phyloP scores from a whole-genome alignment of 1,140 invertebrate species.

The Apis dorsata region DNA sequence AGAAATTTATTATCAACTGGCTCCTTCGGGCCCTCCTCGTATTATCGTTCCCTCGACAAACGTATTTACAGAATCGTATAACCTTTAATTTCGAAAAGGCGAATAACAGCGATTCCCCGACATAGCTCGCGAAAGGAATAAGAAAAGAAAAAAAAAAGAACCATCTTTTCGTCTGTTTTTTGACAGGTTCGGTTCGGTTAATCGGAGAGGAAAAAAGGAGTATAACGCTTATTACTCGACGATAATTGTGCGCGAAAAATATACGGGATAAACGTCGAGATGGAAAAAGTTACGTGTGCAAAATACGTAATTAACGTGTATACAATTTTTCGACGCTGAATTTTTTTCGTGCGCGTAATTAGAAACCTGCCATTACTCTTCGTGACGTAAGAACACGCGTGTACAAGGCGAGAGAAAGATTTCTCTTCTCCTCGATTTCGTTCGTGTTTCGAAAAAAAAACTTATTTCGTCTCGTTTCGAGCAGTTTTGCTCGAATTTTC shows the following conservation, averaged over 20 bases:
- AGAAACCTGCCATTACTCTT: conserved; percentile 65
- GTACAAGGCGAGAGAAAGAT: conserved; percentile 10
- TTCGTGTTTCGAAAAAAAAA: no score
- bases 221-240: conserved; percentile 32
- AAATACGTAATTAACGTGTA: conserved; percentile 69
- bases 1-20: no score
- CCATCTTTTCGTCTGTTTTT: no score
- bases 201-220: conserved; percentile 30
- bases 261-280: conserved; percentile 24
- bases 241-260: conserved; percentile 37
- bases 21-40: no score
- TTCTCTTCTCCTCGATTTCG: no score
- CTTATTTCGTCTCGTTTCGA: no score
- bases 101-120: background rate
- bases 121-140: background rate
- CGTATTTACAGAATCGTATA: no score
- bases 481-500: no score
- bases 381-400: conserved; percentile 64
- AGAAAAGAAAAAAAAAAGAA: background rate
- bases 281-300: conserved; percentile 55
- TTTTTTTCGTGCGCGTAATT: conserved; percentile 67
- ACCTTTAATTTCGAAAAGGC: background rate
- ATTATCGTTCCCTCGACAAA: no score
- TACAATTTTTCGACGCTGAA: conserved; percentile 49
- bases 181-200: conserved; percentile 10